Evolutionary conservation across 2,797 vertebrate species (phyloP).

Genomic region (Catharus ustulatus): DNA sequence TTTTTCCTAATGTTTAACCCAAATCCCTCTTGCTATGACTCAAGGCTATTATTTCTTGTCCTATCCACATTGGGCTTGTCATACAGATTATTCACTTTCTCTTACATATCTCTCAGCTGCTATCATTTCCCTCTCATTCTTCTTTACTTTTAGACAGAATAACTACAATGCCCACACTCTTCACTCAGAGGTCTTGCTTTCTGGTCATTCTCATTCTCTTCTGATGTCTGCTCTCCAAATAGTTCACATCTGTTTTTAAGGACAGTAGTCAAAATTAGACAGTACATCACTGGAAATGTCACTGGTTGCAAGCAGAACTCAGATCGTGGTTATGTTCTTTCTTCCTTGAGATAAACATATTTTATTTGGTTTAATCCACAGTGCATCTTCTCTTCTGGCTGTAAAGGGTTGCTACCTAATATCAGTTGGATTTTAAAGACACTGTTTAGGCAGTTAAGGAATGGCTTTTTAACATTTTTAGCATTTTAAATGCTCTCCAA

Average conservation of each 20-base stretch:
- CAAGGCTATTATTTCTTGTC: conserved; percentile 38
- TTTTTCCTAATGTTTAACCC: conserved; percentile 6
- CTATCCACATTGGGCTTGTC: conserved; percentile 60
- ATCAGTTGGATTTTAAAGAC: background rate
- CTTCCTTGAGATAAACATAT: background rate
- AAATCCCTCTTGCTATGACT: conserved; percentile 56
- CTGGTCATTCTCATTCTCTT: background rate
- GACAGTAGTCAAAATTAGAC: background rate
- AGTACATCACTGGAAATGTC: background rate
- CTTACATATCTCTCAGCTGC: conserved; percentile 34
- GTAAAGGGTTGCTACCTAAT: background rate
- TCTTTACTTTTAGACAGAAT: background rate
- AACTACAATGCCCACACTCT: background rate
- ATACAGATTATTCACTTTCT: conserved; percentile 39
- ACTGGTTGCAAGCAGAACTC: background rate
- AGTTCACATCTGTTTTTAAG: background rate
- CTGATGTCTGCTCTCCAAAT: background rate
- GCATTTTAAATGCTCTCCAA: conserved; percentile 10
- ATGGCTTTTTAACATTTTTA: background rate
- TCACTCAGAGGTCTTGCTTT: background rate
- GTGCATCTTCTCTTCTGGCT: background rate
- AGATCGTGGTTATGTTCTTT: background rate
- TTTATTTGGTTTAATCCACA: background rate
- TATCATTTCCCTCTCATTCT: background rate
- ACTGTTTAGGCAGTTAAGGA: background rate